Evolutionary conservation across 2,888 invertebrate genomes (phyloP).

Genomic region (Hyles lineata): DNA sequence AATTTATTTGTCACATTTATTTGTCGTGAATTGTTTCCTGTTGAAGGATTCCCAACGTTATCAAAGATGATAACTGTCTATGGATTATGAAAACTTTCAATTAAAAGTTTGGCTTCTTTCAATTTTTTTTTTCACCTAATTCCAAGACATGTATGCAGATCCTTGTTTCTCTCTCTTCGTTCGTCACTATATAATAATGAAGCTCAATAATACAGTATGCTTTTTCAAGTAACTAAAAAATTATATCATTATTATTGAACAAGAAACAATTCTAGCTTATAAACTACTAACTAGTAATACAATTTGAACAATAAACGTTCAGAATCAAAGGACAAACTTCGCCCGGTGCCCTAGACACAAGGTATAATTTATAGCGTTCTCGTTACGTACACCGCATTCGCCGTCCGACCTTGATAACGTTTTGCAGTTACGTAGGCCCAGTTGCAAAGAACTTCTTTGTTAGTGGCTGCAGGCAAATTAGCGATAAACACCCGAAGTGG

Average conservation of each 20-base stretch:
- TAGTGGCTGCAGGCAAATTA: conserved; percentile 65
- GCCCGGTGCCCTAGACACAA: conserved; percentile 22
- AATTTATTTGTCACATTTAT: no score
- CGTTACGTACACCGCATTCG: conserved; percentile 46
- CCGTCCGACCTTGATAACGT: conserved; percentile 50
- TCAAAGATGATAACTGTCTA: no score
- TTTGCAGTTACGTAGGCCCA: conserved; percentile 53
- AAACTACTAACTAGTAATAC: background rate
- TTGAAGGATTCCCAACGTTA: no score
- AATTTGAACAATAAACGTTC: conserved; percentile 3
- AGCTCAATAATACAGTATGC: no score
- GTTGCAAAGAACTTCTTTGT: conserved; percentile 65
- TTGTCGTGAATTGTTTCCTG: no score
- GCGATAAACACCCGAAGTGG: conserved; percentile 61
- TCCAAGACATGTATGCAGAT: no score
- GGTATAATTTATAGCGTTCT: conserved; percentile 28
- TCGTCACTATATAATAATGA: no score
- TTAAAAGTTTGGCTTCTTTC: background rate
- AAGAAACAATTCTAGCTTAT: no score
- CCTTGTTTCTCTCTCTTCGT: no score
- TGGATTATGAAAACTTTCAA: background rate
- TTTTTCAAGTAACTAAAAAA: background rate
- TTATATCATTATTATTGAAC: background rate
- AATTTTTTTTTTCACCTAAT: no score
- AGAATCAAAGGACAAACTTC: conserved; percentile 21